Conservation (phyloP, 2,113 vertebrate species). For the Pogonocichla stellata region DNA sequence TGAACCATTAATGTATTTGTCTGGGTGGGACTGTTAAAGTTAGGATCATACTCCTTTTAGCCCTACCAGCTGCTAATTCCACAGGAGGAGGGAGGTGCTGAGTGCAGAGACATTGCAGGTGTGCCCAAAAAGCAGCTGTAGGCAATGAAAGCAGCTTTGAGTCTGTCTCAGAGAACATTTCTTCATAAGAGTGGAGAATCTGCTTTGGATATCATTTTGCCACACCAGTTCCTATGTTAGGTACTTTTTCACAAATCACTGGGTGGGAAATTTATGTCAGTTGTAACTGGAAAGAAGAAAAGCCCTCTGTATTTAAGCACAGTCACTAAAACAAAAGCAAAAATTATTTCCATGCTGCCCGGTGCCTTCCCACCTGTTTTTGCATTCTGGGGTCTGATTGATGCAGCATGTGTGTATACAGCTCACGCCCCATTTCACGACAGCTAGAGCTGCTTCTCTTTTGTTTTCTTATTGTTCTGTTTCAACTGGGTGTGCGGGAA, state of each 20-base stretch:
- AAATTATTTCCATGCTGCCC: not conserved
- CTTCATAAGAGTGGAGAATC: not conserved
- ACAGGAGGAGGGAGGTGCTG: not conserved
- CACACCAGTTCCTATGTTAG: not conserved
- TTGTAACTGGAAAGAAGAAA: not conserved
- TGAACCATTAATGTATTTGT: not conserved
- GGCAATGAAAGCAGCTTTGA: not conserved
- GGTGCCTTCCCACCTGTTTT: not conserved
- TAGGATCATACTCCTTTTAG: not conserved
- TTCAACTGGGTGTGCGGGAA: not conserved
- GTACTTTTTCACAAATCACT: not conserved
- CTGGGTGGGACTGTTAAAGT: not conserved
- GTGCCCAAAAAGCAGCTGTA: not conserved
- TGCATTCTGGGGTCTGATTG: not conserved
- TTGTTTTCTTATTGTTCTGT: not conserved
- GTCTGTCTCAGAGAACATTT: not conserved
- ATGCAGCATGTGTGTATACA: not conserved
- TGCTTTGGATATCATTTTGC: not conserved
- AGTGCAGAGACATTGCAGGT: not conserved
- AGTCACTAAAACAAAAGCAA: not conserved
- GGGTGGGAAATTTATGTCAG: not conserved
- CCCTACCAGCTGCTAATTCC: not conserved
- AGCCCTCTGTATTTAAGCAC: not conserved
- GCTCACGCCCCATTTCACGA: not conserved
- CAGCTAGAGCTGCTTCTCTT: not conserved